These are phyloP conservation scores for Erythrocebus patas DNA, from an alignment of 2,113 vertebrate species.

Conservation along the genomic window DNA sequence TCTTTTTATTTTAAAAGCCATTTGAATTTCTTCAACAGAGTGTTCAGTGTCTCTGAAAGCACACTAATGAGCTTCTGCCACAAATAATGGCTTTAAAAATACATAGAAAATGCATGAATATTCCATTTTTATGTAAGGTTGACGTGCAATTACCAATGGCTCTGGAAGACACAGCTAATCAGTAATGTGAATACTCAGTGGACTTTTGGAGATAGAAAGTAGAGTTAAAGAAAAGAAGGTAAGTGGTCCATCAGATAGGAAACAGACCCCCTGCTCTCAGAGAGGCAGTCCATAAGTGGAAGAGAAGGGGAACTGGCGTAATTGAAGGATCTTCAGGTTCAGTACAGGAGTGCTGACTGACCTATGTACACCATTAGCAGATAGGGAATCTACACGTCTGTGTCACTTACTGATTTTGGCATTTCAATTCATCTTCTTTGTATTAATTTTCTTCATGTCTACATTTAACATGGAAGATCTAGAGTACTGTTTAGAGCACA, in stretches of 20 bases:
- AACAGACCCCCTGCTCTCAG: background rate
- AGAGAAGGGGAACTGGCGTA: accelerated
- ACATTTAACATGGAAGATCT: background rate
- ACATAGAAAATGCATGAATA: background rate
- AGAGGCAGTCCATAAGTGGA: background rate
- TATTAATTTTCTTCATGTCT: background rate
- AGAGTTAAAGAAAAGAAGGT: background rate
- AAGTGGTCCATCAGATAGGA: background rate
- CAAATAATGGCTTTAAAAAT: background rate
- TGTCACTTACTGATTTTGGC: background rate
- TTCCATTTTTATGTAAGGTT: background rate
- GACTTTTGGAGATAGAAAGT: background rate
- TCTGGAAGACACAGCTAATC: background rate
- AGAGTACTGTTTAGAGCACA: background rate
- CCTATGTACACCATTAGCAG: background rate
- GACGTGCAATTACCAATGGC: background rate
- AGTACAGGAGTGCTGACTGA: too few relatives aligned
- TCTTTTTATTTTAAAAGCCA: background rate
- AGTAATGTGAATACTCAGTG: background rate
- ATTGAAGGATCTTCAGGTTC: background rate
- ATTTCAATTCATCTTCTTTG: background rate
- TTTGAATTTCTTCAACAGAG: background rate
- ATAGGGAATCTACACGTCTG: accelerated
- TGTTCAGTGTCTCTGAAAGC: background rate
- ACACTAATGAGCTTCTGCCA: background rate